Evolutionary conservation across 2,113 vertebrate genomes (phyloP), one percentile per base, ranked within the genome.

Genomic region (Scomber japonicus): DNA sequence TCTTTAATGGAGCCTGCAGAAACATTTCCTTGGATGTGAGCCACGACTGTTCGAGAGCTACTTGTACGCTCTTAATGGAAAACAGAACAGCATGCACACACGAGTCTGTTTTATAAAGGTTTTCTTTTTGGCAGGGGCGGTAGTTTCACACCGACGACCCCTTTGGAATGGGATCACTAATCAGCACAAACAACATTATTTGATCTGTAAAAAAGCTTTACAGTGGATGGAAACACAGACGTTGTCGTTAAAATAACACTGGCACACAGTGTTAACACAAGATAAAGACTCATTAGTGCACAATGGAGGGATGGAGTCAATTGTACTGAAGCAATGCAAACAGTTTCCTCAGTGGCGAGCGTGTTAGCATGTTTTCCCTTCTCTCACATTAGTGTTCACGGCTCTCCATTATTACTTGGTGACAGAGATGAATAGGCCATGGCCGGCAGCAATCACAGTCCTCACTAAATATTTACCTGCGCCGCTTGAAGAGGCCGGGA

Each of bases 381-480:
- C 49, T 49, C 57, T 60, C 68, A 77, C 82, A 65, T 82, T 79
- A 79, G 79, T 82, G 80, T 84, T 86, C 70, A 56, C 59, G 30
- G 54, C 31, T 88, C 83, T 83, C 54, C 83, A 88, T 91, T 91
- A 91, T 88, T 76, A 75, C 84, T 17, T 4, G 27, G 40, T 83
- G 91, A 93, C 88, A 90, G 86, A 88, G 83, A 93, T 78, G 75
- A 90, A 91, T 84, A 75, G 76, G 64, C 77, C 61, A 44, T 82
- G 69, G 80, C 85, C 68, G 21, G 75, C 79, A 83, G 90, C 88
- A 78, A 83, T 87, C 84, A 66, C 75, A 72, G 78, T 88, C 81
- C 86, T 92, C 82, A 69, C 88, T 90, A 93, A 93, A 93, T 90
- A 93, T 92, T 92, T 91, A 91, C 89, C 84, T 88, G 83, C 74